Evolutionary conservation across 2,797 vertebrate species (phyloP).

Genomic region (Vultur gryphus): DNA sequence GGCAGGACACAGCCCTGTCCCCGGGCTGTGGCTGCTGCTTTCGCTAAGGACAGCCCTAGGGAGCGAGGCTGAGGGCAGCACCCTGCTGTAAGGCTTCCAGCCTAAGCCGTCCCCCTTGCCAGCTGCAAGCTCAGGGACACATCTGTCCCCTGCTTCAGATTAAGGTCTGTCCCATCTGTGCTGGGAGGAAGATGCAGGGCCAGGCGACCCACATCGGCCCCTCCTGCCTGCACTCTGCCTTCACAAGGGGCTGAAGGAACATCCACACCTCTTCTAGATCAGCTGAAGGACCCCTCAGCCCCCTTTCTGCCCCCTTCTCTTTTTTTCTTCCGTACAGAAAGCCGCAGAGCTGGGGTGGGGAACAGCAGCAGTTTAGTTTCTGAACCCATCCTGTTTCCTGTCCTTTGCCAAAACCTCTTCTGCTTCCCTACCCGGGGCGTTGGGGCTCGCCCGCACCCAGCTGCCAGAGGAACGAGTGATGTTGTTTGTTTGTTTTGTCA

Average conservation of each 20-base stretch:
- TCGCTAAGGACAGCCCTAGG: neutral
- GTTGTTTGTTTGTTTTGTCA: conserved; percentile 21
- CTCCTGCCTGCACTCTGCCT: neutral
- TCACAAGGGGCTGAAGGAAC: neutral
- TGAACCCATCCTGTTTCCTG: neutral
- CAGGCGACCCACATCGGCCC: neutral
- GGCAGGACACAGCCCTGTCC: neutral
- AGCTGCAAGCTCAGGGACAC: neutral
- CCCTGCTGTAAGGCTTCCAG: neutral
- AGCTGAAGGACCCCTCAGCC: neutral
- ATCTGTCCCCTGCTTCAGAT: neutral
- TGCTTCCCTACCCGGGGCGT: neutral
- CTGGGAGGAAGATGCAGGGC: neutral
- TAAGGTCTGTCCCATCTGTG: neutral
- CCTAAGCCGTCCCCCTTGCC: neutral
- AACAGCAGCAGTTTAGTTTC: neutral
- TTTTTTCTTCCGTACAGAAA: neutral
- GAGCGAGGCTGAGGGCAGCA: neutral
- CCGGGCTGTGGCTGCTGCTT: neutral
- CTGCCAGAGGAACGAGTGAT: neutral
- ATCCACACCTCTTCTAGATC: neutral
- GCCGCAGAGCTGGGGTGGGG: neutral
- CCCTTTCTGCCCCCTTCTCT: neutral
- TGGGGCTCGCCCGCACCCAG: neutral
- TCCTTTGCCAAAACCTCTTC: conserved; percentile 41